A percentile compares a stretch with the other conserved stretches of the same genome.
phyloP scores from a whole-genome alignment of 2,113 vertebrate genomes.

The Neofelis nebulosa region DNA sequence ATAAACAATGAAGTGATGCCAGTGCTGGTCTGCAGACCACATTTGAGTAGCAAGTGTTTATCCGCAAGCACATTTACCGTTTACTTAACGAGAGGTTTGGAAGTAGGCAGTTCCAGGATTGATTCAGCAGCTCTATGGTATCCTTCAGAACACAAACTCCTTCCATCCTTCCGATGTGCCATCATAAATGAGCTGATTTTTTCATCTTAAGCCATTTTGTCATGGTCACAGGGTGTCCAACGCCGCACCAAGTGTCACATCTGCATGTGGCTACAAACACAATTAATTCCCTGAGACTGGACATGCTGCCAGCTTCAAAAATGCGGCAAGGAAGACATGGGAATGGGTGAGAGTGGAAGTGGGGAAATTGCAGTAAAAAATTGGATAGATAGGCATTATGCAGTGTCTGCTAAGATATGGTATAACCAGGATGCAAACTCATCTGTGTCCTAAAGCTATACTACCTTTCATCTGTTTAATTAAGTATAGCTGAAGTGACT shows the following conservation, averaged over 20 bases:
- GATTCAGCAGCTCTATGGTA: neutral
- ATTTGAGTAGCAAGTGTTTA: conserved; percentile 37
- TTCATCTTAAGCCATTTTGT: conserved; percentile 30
- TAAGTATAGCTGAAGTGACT: neutral
- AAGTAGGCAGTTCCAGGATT: neutral
- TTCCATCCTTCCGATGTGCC: neutral
- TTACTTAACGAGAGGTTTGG: conserved; percentile 25
- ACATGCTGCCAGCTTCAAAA: neutral
- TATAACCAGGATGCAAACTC: neutral
- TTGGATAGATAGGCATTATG: neutral
- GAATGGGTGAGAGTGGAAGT: neutral
- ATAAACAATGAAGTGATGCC: neutral
- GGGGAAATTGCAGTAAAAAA: neutral
- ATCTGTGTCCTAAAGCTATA: neutral
- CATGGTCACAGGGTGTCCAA: neutral
- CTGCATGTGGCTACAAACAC: neutral
- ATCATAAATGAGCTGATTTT: neutral
- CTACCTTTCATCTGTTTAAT: neutral
- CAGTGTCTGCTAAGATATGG: neutral
- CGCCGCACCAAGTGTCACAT: neutral
- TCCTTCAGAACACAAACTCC: neutral
- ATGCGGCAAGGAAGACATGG: neutral
- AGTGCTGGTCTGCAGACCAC: neutral
- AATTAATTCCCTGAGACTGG: neutral
- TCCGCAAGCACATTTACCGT: neutral